These are phyloP conservation scores for Elegia similella DNA, from an alignment of 2,888 invertebrate genomes.

Conservation along the genomic window DNA sequence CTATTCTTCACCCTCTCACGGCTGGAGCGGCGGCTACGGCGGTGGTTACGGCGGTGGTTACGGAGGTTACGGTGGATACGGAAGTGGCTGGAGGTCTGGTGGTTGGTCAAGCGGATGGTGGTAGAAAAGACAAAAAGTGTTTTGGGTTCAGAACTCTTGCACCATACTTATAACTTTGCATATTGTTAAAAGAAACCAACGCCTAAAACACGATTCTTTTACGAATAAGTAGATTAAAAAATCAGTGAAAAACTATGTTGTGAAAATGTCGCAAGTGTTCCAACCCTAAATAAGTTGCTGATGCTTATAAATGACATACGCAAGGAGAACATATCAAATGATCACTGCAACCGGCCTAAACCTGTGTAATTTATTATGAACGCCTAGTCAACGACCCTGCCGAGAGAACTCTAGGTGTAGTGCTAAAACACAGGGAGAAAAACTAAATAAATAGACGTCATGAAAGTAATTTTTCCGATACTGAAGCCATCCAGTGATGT, in stretches of 20 bases:
- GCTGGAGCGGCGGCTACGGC: constrained; percentile 17
- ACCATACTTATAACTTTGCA: background rate
- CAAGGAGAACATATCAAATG: background rate
- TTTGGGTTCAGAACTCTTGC: background rate
- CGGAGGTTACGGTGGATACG: constrained; percentile 28
- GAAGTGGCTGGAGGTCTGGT: constrained; percentile 15
- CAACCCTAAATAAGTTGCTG: background rate
- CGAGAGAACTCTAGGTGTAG: background rate
- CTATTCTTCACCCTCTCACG: constrained; percentile 21
- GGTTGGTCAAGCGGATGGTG: constrained; percentile 27
- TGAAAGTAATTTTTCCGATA: no score
- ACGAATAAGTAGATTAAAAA: background rate
- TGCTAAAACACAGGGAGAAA: background rate
- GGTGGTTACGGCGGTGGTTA: constrained; percentile 19
- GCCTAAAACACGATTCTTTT: no score
- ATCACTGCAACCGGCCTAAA: background rate
- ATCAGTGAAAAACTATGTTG: background rate
- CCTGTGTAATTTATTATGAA: background rate
- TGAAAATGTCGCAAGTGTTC: background rate
- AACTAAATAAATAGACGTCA: background rate
- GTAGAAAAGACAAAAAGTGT: constrained; percentile 15
- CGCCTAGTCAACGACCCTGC: background rate
- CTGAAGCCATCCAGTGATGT: no score
- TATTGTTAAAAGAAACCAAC: no score
- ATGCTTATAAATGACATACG: background rate